Evolutionary conservation across 2,888 invertebrate genomes (phyloP), one percentile per base, ranked within the genome.

Genomic region (Hymenopus coronatus): DNA sequence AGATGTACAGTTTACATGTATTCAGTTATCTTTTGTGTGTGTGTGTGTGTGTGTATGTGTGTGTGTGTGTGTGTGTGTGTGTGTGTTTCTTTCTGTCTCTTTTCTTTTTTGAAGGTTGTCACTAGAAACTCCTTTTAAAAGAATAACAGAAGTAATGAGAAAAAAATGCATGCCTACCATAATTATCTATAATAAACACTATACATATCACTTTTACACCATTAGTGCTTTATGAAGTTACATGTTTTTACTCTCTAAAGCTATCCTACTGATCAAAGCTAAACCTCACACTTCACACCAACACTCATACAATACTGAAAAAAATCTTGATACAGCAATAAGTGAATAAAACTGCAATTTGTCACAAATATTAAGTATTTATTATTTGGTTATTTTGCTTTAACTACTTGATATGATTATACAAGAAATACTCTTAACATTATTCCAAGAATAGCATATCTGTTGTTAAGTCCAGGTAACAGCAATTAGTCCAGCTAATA

Each of bases 141-240:
- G 14, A 85, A 40, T 25, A 40, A 85, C 30, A 20, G 25, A 40
- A 87, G 30, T 33, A 82, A n/a, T 82, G 46, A 88, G 70, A 83
- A 88, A 88, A 89, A 40, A 83, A 33, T 89, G 89, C 89, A 89
- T 89, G 89, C 89, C 89, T 89, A 82, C 70, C 89, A 87, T 81
- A 83, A 83, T 88, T 28, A 83, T 70, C 87, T 81, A 82, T 81
- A 27, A 54, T 84, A 8, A 82, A 83, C 46, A 82, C 88, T 88
- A 82, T 85, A 88, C 40, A 88, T 88, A 88, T 33, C 85, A 85
- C n/a, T 30, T 70, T 88, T 54, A 84, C 28, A 84, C 14, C 54
- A 87, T 88, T 84, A 87, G 83, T 87, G 83, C 83, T 86, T 85
- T 87, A 85, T 83, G 88, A 84, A 88, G 84, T 84, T 83, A 84